A percentile compares a stretch with the other conserved stretches of the same genome.
phyloP scores from a whole-genome alignment of 1,140 invertebrate species.

The Elymnias hypermnestra region DNA sequence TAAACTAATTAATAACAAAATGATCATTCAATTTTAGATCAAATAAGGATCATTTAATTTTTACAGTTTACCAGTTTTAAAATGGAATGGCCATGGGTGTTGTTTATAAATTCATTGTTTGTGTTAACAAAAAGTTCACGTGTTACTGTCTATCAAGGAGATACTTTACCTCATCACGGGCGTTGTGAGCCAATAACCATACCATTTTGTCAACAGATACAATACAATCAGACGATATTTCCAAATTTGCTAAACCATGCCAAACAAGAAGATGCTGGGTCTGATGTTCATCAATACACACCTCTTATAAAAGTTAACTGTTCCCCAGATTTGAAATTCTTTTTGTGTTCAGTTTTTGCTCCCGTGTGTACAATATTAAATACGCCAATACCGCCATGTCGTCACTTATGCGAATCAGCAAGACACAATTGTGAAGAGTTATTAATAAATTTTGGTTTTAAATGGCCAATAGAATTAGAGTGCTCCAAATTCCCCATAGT shows the following conservation, averaged over 20 bases:
- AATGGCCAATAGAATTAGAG: constrained; percentile 95
- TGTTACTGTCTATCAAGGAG: constrained; percentile 69
- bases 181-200: constrained; percentile 96
- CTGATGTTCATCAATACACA: constrained; percentile 95
- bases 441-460: constrained; percentile 95
- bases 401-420: constrained; percentile 92
- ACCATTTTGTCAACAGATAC: constrained; percentile 92
- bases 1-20: too few species aligned
- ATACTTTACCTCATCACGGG: constrained; percentile 83
- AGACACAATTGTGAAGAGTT: constrained; percentile 91
- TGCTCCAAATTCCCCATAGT: constrained; percentile 93
- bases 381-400: constrained; percentile 92
- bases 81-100: constrained; percentile 46
- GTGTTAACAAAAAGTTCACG: constrained; percentile 48
- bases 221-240: constrained; percentile 97
- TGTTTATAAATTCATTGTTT: constrained; percentile 43
- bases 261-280: constrained; percentile 95
- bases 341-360: constrained; percentile 96
- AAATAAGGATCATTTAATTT: too few species aligned
- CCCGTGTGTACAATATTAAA: constrained; percentile 97
- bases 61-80: constrained; percentile 13
- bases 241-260: constrained; percentile 95
- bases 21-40: too few species aligned
- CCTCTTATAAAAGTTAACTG: constrained; percentile 98
- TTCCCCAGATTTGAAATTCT: constrained; percentile 94